Percentiles rank a stretch among this genome's conserved stretches.
Evolutionary conservation across 1,140 invertebrate species (phyloP).

Genomic region (Macrosteles quadrilineatus): DNA sequence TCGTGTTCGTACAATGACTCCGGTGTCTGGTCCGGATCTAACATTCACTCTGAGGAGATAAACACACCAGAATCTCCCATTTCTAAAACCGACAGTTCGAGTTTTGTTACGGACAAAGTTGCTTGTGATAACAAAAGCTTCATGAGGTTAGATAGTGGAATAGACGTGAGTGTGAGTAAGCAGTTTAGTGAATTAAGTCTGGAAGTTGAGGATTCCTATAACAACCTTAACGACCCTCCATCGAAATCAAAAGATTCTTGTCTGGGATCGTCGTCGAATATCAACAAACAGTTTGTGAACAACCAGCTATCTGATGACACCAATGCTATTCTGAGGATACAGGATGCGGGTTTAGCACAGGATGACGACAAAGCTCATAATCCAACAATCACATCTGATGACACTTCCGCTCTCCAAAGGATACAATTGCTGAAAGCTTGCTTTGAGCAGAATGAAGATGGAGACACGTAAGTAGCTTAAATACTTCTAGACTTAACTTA

Average conservation of each 20-base stretch:
- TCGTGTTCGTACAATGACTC: constrained; percentile 48
- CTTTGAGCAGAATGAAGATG: constrained; percentile 66
- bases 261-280: neutral
- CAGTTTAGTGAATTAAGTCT: constrained; percentile 55
- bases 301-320: too few relatives aligned
- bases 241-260: neutral
- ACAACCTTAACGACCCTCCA: constrained; percentile 33
- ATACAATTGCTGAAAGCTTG: constrained; percentile 57
- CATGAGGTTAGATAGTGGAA: constrained; percentile 56
- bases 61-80: constrained; percentile 39
- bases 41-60: constrained; percentile 45
- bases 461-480: constrained; percentile 77
- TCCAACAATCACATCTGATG: too few relatives aligned
- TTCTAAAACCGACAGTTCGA: constrained; percentile 31
- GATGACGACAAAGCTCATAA: too few relatives aligned
- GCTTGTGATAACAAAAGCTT: constrained; percentile 33
- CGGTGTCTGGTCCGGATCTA: constrained; percentile 58
- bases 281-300: constrained; percentile 26
- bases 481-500: too few relatives aligned
- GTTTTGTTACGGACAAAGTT: constrained; percentile 14
- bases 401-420: neutral
- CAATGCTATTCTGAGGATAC: too few relatives aligned
- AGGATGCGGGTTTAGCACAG: too few relatives aligned
- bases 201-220: constrained; percentile 39
- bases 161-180: constrained; percentile 57